These are phyloP conservation scores for Uloborus plumipes DNA, from an alignment of 2,888 invertebrate genomes.

Conservation along the genomic window DNA sequence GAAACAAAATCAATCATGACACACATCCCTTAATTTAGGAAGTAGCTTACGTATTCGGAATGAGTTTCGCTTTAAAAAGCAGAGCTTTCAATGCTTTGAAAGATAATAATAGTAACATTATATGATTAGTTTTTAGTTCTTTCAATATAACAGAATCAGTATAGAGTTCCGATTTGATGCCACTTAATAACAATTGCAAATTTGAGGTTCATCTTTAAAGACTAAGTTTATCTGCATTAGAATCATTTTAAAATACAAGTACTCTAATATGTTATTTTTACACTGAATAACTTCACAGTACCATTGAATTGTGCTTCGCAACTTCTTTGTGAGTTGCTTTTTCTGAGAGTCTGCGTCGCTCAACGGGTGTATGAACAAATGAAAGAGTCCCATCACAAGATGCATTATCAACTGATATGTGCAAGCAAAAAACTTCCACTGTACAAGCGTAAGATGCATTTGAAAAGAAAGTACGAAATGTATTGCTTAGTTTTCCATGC, in stretches of 20 bases:
- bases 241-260: constrained; percentile 31
- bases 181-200: too few species aligned
- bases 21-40: too few species aligned
- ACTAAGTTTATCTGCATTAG: too few species aligned
- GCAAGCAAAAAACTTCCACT: constrained; percentile 48
- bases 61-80: too few species aligned
- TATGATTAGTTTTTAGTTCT: too few species aligned
- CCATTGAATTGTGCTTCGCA: background rate
- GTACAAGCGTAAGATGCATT: constrained; percentile 37
- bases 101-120: too few species aligned
- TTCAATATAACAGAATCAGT: too few species aligned
- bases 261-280: constrained; percentile 51
- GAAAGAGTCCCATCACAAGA: constrained; percentile 42
- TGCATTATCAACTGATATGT: constrained; percentile 55
- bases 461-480: constrained; percentile 25
- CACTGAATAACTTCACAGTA: constrained; percentile 39
- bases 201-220: too few species aligned
- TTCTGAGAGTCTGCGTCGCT: constrained; percentile 5
- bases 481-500: constrained; percentile 25
- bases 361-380: constrained; percentile 37
- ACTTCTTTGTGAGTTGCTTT: constrained; percentile 14
- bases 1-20: too few species aligned
- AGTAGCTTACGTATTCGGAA: too few species aligned
- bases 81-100: too few species aligned
- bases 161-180: too few species aligned